Percentiles rank a stretch among this genome's conserved stretches.
Evolutionary conservation across 2,888 invertebrate species (phyloP).

Genomic region (Odontocerum albicorne): DNA sequence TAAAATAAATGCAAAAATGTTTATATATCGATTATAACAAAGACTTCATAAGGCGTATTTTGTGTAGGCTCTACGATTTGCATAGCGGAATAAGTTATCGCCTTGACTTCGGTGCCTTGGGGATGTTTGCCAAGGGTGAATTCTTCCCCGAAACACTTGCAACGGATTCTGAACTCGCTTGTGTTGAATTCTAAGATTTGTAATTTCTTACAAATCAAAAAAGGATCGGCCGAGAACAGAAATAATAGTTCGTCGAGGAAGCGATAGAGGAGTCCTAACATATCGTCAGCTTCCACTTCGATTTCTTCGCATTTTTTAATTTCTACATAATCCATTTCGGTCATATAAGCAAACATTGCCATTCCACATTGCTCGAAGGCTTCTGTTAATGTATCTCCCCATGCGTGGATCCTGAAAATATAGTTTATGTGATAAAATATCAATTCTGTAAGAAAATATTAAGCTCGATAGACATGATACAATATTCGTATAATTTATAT

Average conservation of each 20-base stretch:
- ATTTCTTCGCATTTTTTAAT: conserved; percentile 77
- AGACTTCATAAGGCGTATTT: conserved; percentile 79
- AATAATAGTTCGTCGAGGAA: conserved; percentile 94
- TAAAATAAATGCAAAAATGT: conserved; percentile 12
- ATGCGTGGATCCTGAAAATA: conserved; percentile 76
- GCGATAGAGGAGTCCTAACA: conserved; percentile 85
- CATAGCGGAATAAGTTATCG: conserved; percentile 99
- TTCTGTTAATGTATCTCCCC: conserved; percentile 86
- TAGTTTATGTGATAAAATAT: too few relatives aligned
- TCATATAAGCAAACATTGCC: conserved; percentile 99
- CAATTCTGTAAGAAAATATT: too few relatives aligned
- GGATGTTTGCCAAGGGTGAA: conserved; percentile 93
- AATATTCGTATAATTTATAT: too few relatives aligned
- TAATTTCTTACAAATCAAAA: conserved; percentile 83
- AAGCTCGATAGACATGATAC: too few relatives aligned
- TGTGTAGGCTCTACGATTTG: conserved; percentile 78
- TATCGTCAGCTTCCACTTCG: conserved; percentile 86
- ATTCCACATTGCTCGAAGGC: conserved; percentile 94
- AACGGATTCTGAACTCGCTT: conserved; percentile 79
- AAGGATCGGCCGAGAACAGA: conserved; percentile 90
- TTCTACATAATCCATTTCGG: conserved; percentile 83
- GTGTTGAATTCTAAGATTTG: conserved; percentile 84
- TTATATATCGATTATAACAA: conserved; percentile 97
- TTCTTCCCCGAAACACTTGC: conserved; percentile 88
- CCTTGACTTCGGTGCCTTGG: conserved; percentile 97